Evolutionary conservation across 2,888 invertebrate species (phyloP).

Genomic region (Drosophila tripunctata): DNA sequence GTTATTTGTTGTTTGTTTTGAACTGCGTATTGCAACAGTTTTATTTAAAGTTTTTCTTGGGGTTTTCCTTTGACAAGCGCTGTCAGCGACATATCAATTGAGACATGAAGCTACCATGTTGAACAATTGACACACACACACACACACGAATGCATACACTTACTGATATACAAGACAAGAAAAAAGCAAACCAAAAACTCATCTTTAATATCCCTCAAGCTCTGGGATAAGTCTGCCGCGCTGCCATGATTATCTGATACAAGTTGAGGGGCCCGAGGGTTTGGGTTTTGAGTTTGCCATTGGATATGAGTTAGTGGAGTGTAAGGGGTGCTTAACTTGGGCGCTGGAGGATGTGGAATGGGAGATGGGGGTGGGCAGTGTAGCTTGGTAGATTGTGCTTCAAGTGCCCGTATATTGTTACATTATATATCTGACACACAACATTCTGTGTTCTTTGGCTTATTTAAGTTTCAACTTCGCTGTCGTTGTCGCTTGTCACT

Average conservation of each 20-base stretch:
- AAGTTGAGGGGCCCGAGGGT: neutral
- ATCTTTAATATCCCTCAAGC: conserved; percentile 13
- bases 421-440: conserved; percentile 51
- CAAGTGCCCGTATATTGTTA: conserved; percentile 61
- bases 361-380: neutral
- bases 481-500: conserved; percentile 18
- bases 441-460: conserved; percentile 30
- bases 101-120: conserved; percentile 20
- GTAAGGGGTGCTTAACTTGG: neutral
- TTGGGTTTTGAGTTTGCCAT: neutral
- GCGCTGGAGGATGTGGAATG: neutral
- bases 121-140: conserved; percentile 16
- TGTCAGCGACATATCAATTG: conserved; percentile 25
- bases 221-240: neutral
- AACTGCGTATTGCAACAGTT: conserved; percentile 1
- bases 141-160: neutral
- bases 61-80: conserved; percentile 3
- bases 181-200: conserved; percentile 5
- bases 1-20: neutral
- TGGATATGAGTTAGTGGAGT: neutral
- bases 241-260: conserved; percentile 13
- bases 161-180: no score
- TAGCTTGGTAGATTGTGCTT: conserved; percentile 3
- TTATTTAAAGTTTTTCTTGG: neutral
- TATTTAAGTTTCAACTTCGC: conserved; percentile 67